Evolutionary conservation across 1,140 invertebrate genomes (phyloP).

Genomic region (Pollicipes pollicipes): DNA sequence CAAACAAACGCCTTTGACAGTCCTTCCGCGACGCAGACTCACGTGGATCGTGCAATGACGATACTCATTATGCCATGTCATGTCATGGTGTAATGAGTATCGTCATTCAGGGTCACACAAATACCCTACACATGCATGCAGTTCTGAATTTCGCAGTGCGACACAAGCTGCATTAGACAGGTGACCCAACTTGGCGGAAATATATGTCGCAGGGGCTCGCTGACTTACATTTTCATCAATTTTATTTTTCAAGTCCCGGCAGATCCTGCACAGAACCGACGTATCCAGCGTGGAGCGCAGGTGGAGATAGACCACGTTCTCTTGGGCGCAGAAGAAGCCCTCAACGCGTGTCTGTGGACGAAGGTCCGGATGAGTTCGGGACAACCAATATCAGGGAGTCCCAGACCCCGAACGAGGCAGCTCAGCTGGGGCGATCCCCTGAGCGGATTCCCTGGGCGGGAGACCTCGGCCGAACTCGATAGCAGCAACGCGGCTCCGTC

Average conservation of each 20-base stretch:
- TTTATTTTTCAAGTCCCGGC: slow-evolving; percentile 31
- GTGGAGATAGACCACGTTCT: slow-evolving; percentile 46
- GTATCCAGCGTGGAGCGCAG: slow-evolving; percentile 42
- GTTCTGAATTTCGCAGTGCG: too few relatives aligned
- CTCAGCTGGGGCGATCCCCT: slow-evolving; percentile 3
- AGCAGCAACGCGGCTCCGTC: slow-evolving; percentile 10
- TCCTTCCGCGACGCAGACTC: slow-evolving; percentile 7
- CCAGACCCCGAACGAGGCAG: background rate
- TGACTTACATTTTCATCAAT: slow-evolving; percentile 23
- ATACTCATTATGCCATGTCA: slow-evolving; percentile 7
- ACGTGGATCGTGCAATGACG: slow-evolving; percentile 3
- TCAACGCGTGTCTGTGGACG: slow-evolving; percentile 41
- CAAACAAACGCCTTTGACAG: too few relatives aligned
- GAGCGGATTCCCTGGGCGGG: slow-evolving; percentile 13
- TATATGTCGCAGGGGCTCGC: background rate
- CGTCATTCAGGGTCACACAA: background rate
- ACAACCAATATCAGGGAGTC: slow-evolving; percentile 14
- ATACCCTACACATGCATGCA: background rate
- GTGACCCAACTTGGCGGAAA: too few relatives aligned
- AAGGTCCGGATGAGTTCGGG: too few relatives aligned
- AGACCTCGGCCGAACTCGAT: slow-evolving; percentile 13
- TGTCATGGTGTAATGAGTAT: slow-evolving; percentile 9
- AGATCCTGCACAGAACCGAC: slow-evolving; percentile 33
- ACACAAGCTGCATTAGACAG: too few relatives aligned
- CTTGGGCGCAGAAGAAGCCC: slow-evolving; percentile 44